Base-by-base conservation (phyloP, 2,888 invertebrate species). In the Sepioteuthis lessoniana region DNA sequence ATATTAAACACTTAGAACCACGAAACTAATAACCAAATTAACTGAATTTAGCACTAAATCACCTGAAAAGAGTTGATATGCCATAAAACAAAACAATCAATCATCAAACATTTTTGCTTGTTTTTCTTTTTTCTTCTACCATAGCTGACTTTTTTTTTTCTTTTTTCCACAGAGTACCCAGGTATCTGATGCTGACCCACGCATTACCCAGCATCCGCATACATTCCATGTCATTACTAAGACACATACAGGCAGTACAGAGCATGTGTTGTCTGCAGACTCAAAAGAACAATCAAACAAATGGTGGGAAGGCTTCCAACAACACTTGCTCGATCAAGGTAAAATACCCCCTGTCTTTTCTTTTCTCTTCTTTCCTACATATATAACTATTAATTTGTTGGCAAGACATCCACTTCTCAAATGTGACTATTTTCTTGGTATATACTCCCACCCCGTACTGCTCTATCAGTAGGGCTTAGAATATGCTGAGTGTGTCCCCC, bases 271-370 rank as follows among this genome's bases (percentile, higher is more conserved):
- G 95, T 97, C 97, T 38, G 96, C 97, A 16, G 97, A 97, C 92
- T 97, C 97, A 93, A 96, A 97, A 93, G 97, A 97, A 90, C 97
- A 97, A 94, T 95, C 97, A 91, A 97, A 97, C 94, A 97, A 97
- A 95, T 98, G 98, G 98, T 97, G 97, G 94, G 97, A 97, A 95
- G 97, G 97, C 50, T 96, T 98, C 94, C 97, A 97, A 60, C 97
- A 97, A 94, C 98, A 98, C 95, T 97, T 97, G 21, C 97, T 97
- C 94, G 98, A 98, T 96, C 98, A 98, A 96, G 97, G 97, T 95
- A 97, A 97, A 96, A 42, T 7, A 42, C n/a, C n/a, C n/a, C n/a
- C n/a, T n/a, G n/a, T n/a, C 7, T 42, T 42, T 42, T 7, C 7
- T 7, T 42, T 7, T 42, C 42, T 42, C 7, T 7, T 42, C 7